Evolutionary conservation across 2,113 vertebrate species (phyloP).

Genomic region (Sorex araneus): DNA sequence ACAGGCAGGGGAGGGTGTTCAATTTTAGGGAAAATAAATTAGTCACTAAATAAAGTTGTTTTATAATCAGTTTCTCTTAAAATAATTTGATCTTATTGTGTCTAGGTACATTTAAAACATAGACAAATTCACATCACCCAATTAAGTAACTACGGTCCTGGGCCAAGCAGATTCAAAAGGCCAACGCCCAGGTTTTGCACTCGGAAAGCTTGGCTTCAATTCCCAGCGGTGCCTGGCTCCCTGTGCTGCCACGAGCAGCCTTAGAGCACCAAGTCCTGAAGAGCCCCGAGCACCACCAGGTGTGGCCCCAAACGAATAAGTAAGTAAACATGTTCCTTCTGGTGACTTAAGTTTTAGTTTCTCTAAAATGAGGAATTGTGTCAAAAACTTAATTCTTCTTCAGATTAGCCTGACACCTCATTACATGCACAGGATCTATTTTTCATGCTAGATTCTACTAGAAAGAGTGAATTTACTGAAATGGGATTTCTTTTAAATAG

Average conservation of each 20-base stretch:
- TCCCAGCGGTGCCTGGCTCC: too few species aligned
- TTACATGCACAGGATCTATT: neutral
- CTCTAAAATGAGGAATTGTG: neutral
- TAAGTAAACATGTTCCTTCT: neutral
- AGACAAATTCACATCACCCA: neutral
- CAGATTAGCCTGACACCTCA: neutral
- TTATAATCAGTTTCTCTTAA: conserved; percentile 45
- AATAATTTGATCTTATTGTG: neutral
- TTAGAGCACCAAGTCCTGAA: too few species aligned
- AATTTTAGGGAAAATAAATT: conserved; percentile 29
- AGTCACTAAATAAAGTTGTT: neutral
- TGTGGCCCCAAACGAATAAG: too few species aligned
- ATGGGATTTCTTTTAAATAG: neutral
- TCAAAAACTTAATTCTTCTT: neutral
- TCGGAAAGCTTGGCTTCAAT: too few species aligned
- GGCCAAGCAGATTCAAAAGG: too few species aligned
- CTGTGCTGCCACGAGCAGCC: too few species aligned
- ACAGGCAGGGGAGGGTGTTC: neutral
- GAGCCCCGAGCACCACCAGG: too few species aligned
- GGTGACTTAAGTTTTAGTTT: conserved; percentile 47
- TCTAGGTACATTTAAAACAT: neutral
- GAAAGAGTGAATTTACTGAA: conserved; percentile 49
- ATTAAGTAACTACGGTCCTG: neutral
- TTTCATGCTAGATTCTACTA: neutral
- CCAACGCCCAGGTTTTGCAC: too few species aligned